These are phyloP conservation scores for Tenthredo amoena DNA, from an alignment of 2,888 invertebrate species.

Conservation along the genomic window DNA sequence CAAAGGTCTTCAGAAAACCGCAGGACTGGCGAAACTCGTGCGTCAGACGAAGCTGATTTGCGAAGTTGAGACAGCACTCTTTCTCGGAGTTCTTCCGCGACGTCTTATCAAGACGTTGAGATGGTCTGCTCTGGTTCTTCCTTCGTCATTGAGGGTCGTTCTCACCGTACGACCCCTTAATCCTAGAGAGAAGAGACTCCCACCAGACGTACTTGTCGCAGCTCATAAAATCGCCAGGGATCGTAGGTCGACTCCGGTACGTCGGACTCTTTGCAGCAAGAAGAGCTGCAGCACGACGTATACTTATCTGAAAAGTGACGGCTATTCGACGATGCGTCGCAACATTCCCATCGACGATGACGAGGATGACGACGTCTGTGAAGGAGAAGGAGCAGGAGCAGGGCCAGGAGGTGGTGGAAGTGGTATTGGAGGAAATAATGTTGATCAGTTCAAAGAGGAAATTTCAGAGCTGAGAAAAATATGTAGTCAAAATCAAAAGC, in stretches of 20 bases:
- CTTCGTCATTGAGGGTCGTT: slow-evolving; percentile 90
- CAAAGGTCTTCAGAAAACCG: slow-evolving; percentile 91
- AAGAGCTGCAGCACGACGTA: slow-evolving; percentile 65
- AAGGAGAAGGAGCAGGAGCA: neutral
- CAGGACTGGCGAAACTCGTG: slow-evolving; percentile 90
- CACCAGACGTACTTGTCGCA: slow-evolving; percentile 88
- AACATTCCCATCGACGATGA: slow-evolving; percentile 55
- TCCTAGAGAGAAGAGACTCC: slow-evolving; percentile 90
- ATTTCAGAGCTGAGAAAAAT: slow-evolving; percentile 68
- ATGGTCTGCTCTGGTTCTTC: slow-evolving; percentile 89
- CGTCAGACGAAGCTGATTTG: slow-evolving; percentile 93
- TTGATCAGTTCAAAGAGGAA: slow-evolving; percentile 62
- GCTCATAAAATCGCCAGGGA: slow-evolving; percentile 91
- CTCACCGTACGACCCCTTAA: slow-evolving; percentile 91
- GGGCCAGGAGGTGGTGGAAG: neutral
- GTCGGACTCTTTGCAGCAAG: slow-evolving; percentile 62
- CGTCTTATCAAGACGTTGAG: slow-evolving; percentile 87
- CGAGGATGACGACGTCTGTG: slow-evolving; percentile 56
- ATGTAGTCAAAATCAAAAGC: slow-evolving; percentile 70
- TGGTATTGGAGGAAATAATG: neutral
- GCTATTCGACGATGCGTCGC: slow-evolving; percentile 61
- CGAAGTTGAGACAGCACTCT: slow-evolving; percentile 90
- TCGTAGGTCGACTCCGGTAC: slow-evolving; percentile 78
- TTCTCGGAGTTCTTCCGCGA: slow-evolving; percentile 89
- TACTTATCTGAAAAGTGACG: slow-evolving; percentile 64